phyloP scores from a whole-genome alignment of 1,140 invertebrate genomes.

The Drosophila kikkawai region DNA sequence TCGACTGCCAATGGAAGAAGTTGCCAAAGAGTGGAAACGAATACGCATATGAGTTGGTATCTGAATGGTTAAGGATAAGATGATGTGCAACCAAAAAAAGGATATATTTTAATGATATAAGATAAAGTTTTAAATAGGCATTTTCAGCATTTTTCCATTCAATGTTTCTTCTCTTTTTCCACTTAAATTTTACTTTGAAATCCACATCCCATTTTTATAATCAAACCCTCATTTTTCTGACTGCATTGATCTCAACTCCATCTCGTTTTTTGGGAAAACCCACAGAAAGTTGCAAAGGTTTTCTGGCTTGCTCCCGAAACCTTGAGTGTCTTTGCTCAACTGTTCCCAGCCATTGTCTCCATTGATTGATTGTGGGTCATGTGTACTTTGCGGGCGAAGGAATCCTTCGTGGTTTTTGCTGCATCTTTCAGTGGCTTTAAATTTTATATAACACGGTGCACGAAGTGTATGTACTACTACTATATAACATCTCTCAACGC shows the following conservation, averaged over 20 bases:
- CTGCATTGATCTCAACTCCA: background rate
- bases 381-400: constrained; percentile 45
- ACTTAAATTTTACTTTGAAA: too few species aligned
- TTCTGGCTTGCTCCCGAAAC: constrained; percentile 15
- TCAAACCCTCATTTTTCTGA: background rate
- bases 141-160: too few species aligned
- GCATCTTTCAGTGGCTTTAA: constrained; percentile 66
- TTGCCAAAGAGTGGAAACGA: constrained; percentile 53
- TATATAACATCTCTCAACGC: constrained; percentile 7
- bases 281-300: constrained; percentile 27
- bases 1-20: constrained; percentile 56
- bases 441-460: constrained; percentile 51
- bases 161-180: too few species aligned
- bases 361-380: constrained; percentile 74
- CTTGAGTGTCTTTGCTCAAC: constrained; percentile 36
- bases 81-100: background rate
- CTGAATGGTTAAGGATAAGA: background rate
- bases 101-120: background rate
- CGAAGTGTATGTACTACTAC: background rate
- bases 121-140: too few species aligned
- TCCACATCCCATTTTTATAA: too few species aligned
- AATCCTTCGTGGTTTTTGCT: constrained; percentile 41
- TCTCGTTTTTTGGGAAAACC: constrained; percentile 3
- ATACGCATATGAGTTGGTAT: constrained; percentile 42
- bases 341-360: constrained; percentile 31